Evolutionary conservation across 2,797 vertebrate species (phyloP), one percentile per base, ranked within the genome.

Genomic region (Notamacropus eugenii): DNA sequence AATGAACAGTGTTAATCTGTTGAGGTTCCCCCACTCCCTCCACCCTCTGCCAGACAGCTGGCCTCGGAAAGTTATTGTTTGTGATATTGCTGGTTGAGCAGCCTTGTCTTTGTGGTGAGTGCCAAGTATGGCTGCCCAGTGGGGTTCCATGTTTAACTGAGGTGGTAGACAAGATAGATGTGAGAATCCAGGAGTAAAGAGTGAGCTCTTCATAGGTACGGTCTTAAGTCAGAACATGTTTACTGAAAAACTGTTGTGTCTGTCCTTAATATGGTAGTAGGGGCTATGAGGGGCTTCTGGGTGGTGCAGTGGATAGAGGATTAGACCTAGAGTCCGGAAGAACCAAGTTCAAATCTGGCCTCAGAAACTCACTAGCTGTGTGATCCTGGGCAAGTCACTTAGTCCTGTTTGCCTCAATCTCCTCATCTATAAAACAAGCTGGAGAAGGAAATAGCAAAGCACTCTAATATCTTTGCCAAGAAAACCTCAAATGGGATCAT

Each of bases 1-100:
- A 95, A 55, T 94, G 55, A 95, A 28, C 57, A 97, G 22, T 74
- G 40, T 95, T 95, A 93, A 96, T 93, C 59, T 96, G 93, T 95
- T 93, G 67, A 94, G 8, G 91, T 74, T 46, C 55, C 90, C 92
- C 92, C 62, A 96, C 82, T 93, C 67, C 74, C 74, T 50, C 74
- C 40, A 87, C 74, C 74, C 74, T 87, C 67, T 92, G 54, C 62
- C 87, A 62, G 93, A 55, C 82, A 95, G 62, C 55, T 94, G 59
- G 74, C 67, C 93, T 67, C 46, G 27, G 56, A 56, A n/a, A 54
- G 16, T 93, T 93, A 50, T 62, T 96, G 29, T 95, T 95, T 92
- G 40, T n/a, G 58, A 93, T 90, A 40, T 93, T 96, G 91, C 67
- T 95, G 82, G 54, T 94, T 87, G 62, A 67, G 92, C 90, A 91